phyloP scores from a whole-genome alignment of 92 coral and sea anemone genomes.

The Zoanthus sansibaricus region DNA sequence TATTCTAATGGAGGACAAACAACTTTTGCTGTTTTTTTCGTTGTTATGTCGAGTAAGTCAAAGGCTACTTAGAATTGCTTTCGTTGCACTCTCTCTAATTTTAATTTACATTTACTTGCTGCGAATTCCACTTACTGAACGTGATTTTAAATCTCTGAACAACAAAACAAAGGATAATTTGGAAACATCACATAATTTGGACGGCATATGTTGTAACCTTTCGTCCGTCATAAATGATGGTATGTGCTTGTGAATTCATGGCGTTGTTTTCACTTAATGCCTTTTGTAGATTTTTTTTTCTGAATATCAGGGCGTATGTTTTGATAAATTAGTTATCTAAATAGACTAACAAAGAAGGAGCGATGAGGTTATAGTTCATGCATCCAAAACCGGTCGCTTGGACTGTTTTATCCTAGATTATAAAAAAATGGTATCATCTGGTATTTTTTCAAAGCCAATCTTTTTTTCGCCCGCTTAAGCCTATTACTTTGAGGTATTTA shows the following conservation, averaged over 20 bases:
- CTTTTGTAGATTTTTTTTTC: neutral
- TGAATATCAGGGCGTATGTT: neutral
- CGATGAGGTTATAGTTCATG: neutral
- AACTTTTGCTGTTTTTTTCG: neutral
- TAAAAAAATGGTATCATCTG: neutral
- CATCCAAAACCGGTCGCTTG: neutral
- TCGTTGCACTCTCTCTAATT: slow-evolving; percentile 3
- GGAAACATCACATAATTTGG: no score
- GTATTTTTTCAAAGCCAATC: neutral
- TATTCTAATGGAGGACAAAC: neutral
- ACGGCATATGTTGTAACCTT: neutral
- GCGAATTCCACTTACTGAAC: neutral
- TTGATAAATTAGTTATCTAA: neutral
- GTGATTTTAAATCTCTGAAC: neutral
- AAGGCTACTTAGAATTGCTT: neutral
- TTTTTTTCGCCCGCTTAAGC: neutral
- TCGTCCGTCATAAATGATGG: neutral
- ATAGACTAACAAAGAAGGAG: neutral
- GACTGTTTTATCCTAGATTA: no score
- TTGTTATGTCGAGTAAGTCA: neutral
- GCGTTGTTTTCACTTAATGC: neutral
- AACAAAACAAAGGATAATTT: neutral
- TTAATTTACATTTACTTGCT: neutral
- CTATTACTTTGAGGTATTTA: no score
- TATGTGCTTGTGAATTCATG: neutral